Conservation (phyloP, 2,797 vertebrate genomes). For the Pipistrellus pygmaeus region DNA sequence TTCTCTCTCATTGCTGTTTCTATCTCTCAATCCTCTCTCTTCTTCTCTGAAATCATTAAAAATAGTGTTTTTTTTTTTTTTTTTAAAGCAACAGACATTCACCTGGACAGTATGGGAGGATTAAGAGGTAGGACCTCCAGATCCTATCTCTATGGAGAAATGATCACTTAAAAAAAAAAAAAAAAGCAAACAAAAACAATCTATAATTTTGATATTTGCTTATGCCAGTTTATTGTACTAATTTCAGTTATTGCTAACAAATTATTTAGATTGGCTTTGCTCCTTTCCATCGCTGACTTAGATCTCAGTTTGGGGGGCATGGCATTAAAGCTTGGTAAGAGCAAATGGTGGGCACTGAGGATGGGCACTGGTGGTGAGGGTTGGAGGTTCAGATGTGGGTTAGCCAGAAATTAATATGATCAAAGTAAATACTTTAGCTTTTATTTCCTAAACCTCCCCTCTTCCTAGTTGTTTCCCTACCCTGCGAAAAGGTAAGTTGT, state of each 20-base stretch:
- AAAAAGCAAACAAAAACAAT: conserved; percentile 14
- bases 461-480: not conserved
- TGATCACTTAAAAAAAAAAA: too few species aligned
- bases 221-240: not conserved
- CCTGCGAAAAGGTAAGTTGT: not conserved
- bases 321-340: not conserved
- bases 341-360: too few species aligned
- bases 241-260: not conserved
- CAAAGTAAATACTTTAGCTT: not conserved
- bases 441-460: not conserved
- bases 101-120: too few species aligned
- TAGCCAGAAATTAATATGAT: not conserved
- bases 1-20: too few species aligned
- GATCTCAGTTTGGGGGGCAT: not conserved
- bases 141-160: too few species aligned
- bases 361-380: not conserved
- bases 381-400: not conserved
- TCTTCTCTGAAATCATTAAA: too few species aligned
- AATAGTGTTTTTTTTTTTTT: too few species aligned
- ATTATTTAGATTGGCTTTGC: not conserved
- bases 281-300: not conserved
- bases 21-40: too few species aligned
- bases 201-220: not conserved
- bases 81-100: too few species aligned
- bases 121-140: too few species aligned